Conservation (phyloP, 2,888 invertebrate genomes). For the Heliconius ismenius region DNA sequence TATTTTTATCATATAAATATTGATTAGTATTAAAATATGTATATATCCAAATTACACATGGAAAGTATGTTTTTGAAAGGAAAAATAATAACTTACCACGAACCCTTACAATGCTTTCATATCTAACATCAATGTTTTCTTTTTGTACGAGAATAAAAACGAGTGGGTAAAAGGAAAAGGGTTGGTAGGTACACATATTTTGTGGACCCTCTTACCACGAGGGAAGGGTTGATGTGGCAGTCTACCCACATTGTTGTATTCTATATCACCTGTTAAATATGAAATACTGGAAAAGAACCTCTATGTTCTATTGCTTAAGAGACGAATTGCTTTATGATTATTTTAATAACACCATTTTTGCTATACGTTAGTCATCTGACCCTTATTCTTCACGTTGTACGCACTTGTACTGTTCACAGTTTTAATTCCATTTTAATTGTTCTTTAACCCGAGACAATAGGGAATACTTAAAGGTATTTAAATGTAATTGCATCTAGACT, state of each 20-base stretch:
- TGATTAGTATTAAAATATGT: neutral
- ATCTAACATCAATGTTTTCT: conserved; percentile 69
- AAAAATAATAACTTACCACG: conserved; percentile 61
- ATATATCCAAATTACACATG: neutral
- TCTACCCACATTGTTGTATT: conserved; percentile 43
- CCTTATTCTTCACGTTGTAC: conserved; percentile 42
- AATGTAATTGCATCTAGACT: neutral
- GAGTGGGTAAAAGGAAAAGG: conserved; percentile 54
- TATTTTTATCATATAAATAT: neutral
- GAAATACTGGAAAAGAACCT: conserved; percentile 30
- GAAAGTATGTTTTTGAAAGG: conserved; percentile 32
- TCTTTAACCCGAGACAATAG: conserved; percentile 46
- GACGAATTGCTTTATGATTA: conserved; percentile 24
- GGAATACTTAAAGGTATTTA: neutral
- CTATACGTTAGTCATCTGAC: conserved; percentile 37
- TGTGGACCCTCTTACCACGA: conserved; percentile 55
- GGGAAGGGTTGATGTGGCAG: conserved; percentile 66
- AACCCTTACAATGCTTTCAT: conserved; percentile 55
- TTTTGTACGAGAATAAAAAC: conserved; percentile 62
- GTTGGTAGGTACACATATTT: conserved; percentile 54
- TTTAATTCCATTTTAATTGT: conserved; percentile 55
- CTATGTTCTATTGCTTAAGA: conserved; percentile 23
- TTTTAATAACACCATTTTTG: conserved; percentile 30
- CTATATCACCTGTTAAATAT: conserved; percentile 45
- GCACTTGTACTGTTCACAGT: conserved; percentile 44